Base-by-base conservation (phyloP, 2,797 vertebrate species). In the Semaprochilodus insignis region DNA sequence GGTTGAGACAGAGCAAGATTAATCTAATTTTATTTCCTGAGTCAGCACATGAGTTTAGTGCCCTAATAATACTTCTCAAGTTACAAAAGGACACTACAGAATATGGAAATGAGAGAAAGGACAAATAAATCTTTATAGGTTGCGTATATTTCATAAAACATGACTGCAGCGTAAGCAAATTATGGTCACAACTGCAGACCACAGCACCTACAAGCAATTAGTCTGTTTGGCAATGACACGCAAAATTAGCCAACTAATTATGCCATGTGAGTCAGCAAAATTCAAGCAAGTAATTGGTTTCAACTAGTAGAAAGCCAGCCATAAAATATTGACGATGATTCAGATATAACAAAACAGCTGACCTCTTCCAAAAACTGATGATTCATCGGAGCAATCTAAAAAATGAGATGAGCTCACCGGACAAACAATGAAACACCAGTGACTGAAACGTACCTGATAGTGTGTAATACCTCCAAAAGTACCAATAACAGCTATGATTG, bases 41-140 rank as follows among this genome's bases (percentile, higher is more conserved):
- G 82, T 85, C 51, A 69, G 82, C 63, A 40, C 76, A 90, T 88
- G 82, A 85, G 90, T 89, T 82, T 65, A 34, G 23, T 57, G 52
- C 21, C 71, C 80, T 85, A 48, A 66, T 81, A 84, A 79, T 75
- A 72, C 71, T 72, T 69, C 57, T 44, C 27, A 16, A 63, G 31
- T 78, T 80, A 60, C 31, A 27, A 73, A 77, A 83, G 57, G 60
- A 71, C 81, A 80, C 69, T 65, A 65, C 15, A 23, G 60, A 40
- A 69, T 63, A 44, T 57, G 60, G 59, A 87, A 87, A 88, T 80
- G 70, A 80, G 84, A 60, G 74, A 81, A 63, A 77, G 72, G 76
- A 76, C 57, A 82, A 36, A 86, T 83, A 73, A 88, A 44, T 31
- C 51, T 84, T 86, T 85, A 85, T 57, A 59, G 63, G 77, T 73